Base-by-base conservation (phyloP, 1,140 invertebrate species). In the Euura saliciscinereae region DNA sequence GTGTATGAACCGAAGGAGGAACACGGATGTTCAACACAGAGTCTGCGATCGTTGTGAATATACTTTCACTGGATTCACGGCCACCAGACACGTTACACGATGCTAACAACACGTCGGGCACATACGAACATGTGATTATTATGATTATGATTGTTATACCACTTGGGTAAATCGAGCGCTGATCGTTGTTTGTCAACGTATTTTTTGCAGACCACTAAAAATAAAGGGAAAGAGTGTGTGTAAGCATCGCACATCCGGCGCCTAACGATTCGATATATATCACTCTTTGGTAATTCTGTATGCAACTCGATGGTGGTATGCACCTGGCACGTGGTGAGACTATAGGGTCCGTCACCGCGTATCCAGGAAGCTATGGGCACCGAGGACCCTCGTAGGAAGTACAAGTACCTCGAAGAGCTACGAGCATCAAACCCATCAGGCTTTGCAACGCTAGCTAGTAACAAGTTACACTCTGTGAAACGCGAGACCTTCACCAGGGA, bases 61-160 rank as follows among this genome's bases (percentile, higher is more conserved):
- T 83, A 86, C 85, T 86, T 86, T 86, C 84, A 84, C 85, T 83
- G 78, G 83, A 85, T 86, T 86, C 85, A 86, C 84, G 85, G 85
- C 84, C 85, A 85, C 79, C 83, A 82, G 79, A 84, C 79, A 82
- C 79, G 79, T 82, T 82, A 82, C 79, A 80, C 82, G 82, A 83
- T 81, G 79, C 82, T 84, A 84, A 83, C 82, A 79, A 28, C 28
- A 28, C 28, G 28, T 28, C 28, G 28, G 28, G 28, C 28, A 28
- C 28, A 28, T 28, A 28, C 28, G 28, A 28, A 28, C 28, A 28
- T 28, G 28, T 1, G 28, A 28, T 28, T 28, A 28, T 28, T 28
- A 1, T 1, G 28, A 28, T 28, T 28, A 28, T 28, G 28, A 28
- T 28, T 28, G 28, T 28, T 28, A 28, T 28, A 28, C 28, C 28